These are phyloP conservation scores for Desmodus rotundus DNA, from an alignment of 2,113 vertebrate species.

Conservation along the genomic window DNA sequence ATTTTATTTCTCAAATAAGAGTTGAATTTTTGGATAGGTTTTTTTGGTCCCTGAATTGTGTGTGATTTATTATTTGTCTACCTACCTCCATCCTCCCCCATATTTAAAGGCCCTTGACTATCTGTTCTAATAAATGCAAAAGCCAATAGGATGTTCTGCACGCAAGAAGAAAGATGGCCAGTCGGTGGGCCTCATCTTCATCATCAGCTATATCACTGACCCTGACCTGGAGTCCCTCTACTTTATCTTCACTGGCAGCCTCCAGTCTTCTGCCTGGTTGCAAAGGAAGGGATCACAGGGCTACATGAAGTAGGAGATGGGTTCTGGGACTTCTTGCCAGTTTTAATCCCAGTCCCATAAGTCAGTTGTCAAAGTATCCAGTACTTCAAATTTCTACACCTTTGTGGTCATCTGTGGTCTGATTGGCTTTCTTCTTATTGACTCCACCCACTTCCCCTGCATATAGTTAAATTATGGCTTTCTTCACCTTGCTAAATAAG, in stretches of 20 bases:
- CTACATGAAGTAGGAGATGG: not conserved
- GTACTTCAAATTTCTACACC: not conserved
- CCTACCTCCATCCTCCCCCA: too few relatives aligned
- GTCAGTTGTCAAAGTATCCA: not conserved
- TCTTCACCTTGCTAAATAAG: not conserved
- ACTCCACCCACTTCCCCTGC: not conserved
- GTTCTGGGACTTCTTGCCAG: not conserved
- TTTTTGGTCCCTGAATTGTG: not conserved
- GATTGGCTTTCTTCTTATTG: not conserved
- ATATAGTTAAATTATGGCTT: not conserved
- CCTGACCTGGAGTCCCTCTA: not conserved
- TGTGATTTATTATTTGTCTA: not conserved
- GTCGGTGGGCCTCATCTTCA: not conserved
- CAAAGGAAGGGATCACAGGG: not conserved
- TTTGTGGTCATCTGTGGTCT: not conserved
- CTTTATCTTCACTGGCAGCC: not conserved
- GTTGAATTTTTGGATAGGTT: not conserved
- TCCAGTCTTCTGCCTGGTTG: not conserved
- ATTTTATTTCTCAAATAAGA: not conserved
- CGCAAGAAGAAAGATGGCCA: not conserved
- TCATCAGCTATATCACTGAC: not conserved
- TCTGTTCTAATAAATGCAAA: not conserved
- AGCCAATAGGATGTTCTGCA: not conserved
- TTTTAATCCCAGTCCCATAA: not conserved
- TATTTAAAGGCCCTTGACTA: not conserved